These are phyloP conservation scores for Erebia epiphron DNA, from an alignment of 2,888 invertebrate species.

Conservation along the genomic window DNA sequence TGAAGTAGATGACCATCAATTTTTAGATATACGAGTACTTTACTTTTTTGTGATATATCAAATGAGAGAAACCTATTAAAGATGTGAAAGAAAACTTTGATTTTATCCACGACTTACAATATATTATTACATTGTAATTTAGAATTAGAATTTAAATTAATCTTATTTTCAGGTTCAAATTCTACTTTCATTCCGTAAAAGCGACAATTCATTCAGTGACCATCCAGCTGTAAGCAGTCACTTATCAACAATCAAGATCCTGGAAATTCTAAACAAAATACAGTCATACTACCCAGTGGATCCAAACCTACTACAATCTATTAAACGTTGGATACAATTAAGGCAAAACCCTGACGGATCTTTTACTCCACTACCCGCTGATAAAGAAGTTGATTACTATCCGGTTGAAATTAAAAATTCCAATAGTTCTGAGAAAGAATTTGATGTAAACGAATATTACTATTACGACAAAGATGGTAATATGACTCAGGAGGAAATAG, in stretches of 20 bases:
- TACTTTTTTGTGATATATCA: no score
- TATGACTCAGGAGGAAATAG: slow-evolving; percentile 73
- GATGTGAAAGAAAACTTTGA: no score
- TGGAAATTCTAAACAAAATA: slow-evolving; percentile 84
- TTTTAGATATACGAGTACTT: no score
- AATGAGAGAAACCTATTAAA: no score
- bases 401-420: slow-evolving; percentile 66
- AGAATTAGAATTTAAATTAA: not conserved
- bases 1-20: no score
- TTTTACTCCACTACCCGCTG: slow-evolving; percentile 83
- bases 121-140: not conserved
- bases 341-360: slow-evolving; percentile 84
- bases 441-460: slow-evolving; percentile 75
- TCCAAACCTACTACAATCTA: slow-evolving; percentile 82
- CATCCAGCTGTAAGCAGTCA: slow-evolving; percentile 85
- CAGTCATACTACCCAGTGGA: slow-evolving; percentile 85
- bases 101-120: no score
- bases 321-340: slow-evolving; percentile 84
- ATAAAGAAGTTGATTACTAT: slow-evolving; percentile 80
- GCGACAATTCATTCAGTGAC: slow-evolving; percentile 86
- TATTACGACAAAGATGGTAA: slow-evolving; percentile 79
- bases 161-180: slow-evolving; percentile 79
- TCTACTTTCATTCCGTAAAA: slow-evolving; percentile 84
- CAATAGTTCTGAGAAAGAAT: slow-evolving; percentile 64
- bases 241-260: slow-evolving; percentile 81